Evolutionary conservation across 2,888 invertebrate genomes (phyloP), one percentile per base, ranked within the genome.

Genomic region (Chalcis sispes): DNA sequence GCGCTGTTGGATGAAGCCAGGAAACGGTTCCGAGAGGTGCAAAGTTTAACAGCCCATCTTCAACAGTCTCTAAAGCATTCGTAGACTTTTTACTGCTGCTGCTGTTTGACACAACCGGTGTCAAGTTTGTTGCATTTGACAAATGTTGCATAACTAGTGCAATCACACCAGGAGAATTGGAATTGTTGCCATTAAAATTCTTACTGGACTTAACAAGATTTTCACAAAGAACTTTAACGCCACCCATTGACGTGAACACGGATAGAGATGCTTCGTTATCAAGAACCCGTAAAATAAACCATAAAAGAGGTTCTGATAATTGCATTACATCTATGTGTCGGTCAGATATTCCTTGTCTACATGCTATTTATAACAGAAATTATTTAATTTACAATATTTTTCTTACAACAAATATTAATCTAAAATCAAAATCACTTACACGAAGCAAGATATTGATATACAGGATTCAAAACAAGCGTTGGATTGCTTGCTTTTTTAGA

Each of bases 241-340:
- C 94, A 18, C 94, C 95, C 85, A 94, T 91, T 76, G 93, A 92
- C 0, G 94, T 92, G 87, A 97, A 97, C 15, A 93, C 92, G 62
- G 91, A 90, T 5, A 97, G 90, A 1, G 95, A 93, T 48, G 93
- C 93, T 62, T 94, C 93, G 52, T 93, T 93, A 85, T 96, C 95
- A 59, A 97, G 89, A 7, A 96, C 93, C 83, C 94, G 93, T 13
- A 95, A 90, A 46, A 96, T 93, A 83, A 96, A 94, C 91, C 95
- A 95, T 66, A 97, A 92, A 86, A 97, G 91, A 1, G 96, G 96
- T 88, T 96, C 96, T 0, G 97, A 97, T 8, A 97, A 89, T 79
- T 93, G 92, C 80, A 91, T 90, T 10, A 90, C 84, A n/a, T 88
- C 86, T 64, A 87, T 80, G 58, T 84, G 84, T 36, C 83, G 80